phyloP scores from a whole-genome alignment of 2,888 invertebrate species.

The Himalopsyche japonica region DNA sequence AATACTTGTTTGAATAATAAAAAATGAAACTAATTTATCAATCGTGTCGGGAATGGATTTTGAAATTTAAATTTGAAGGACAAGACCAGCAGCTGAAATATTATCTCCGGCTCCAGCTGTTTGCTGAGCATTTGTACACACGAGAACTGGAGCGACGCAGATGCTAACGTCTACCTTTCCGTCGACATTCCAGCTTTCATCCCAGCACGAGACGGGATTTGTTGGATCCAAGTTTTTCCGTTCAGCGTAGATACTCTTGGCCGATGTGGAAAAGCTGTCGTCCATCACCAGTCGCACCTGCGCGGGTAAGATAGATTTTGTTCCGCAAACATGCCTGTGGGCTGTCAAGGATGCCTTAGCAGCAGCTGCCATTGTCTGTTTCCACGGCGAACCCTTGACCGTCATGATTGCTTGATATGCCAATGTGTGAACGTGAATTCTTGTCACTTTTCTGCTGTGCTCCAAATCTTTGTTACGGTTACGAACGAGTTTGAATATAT shows the following conservation, averaged over 20 bases:
- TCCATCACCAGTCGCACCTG: slow-evolving; percentile 70
- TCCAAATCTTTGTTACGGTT: slow-evolving; percentile 50
- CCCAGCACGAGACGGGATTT: slow-evolving; percentile 82
- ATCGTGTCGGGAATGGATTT: not conserved
- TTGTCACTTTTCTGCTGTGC: slow-evolving; percentile 64
- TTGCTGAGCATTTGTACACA: slow-evolving; percentile 78
- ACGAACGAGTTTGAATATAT: slow-evolving; percentile 63
- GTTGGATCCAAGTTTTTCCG: slow-evolving; percentile 69
- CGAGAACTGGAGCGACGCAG: slow-evolving; percentile 82
- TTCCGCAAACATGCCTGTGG: slow-evolving; percentile 79
- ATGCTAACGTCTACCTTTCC: slow-evolving; percentile 59
- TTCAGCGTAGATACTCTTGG: slow-evolving; percentile 54
- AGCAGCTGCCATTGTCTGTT: slow-evolving; percentile 75
- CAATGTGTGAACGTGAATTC: slow-evolving; percentile 83
- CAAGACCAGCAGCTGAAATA: slow-evolving; percentile 85
- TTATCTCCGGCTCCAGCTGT: slow-evolving; percentile 89
- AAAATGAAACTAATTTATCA: not conserved
- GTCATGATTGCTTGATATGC: slow-evolving; percentile 86
- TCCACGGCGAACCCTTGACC: slow-evolving; percentile 71
- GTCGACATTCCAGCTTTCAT: slow-evolving; percentile 61
- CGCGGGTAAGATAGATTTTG: slow-evolving; percentile 59
- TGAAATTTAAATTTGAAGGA: slow-evolving; percentile 63
- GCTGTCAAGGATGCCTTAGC: slow-evolving; percentile 84
- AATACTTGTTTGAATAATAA: not conserved
- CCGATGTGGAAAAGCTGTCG: slow-evolving; percentile 79